phyloP scores from a whole-genome alignment of 2,888 invertebrate species.

The Tillus elongatus region DNA sequence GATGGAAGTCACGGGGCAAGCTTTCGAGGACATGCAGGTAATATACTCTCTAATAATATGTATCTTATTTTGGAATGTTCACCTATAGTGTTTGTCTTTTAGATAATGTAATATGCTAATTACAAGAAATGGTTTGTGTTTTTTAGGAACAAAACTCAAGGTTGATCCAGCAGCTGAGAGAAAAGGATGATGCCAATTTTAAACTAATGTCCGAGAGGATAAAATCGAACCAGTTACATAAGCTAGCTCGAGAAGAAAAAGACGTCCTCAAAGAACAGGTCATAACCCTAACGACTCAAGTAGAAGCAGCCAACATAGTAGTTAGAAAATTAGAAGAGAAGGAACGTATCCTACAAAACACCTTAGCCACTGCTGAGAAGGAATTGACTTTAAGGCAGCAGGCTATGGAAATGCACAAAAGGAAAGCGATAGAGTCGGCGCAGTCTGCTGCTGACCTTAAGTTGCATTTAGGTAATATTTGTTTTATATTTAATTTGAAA shows the following conservation, averaged over 20 bases:
- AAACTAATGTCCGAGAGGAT: constrained; percentile 97
- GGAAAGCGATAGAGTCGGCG: constrained; percentile 94
- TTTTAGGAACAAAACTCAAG: constrained; percentile 81
- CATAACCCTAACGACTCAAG: constrained; percentile 43
- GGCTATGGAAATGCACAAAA: constrained; percentile 95
- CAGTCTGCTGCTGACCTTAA: constrained; percentile 96
- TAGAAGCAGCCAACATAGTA: constrained; percentile 90
- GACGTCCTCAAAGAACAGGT: constrained; percentile 87
- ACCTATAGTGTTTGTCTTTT: background rate
- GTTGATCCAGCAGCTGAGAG: constrained; percentile 86
- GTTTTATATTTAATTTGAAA: constrained; percentile 26
- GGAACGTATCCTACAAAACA: constrained; percentile 85
- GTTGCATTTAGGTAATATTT: constrained; percentile 83
- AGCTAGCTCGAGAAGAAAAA: constrained; percentile 88
- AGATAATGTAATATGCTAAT: background rate
- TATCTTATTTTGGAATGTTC: constrained; percentile 6
- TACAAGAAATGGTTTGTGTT: background rate
- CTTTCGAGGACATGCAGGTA: constrained; percentile 95
- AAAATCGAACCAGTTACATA: constrained; percentile 91
- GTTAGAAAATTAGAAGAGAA: constrained; percentile 93
- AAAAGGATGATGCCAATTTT: constrained; percentile 97
- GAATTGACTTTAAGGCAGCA: constrained; percentile 87
- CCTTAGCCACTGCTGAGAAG: constrained; percentile 87
- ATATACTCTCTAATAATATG: too few relatives aligned
- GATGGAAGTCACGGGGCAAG: constrained; percentile 99